These are phyloP conservation scores for Tetheella fluctuosa DNA, from an alignment of 2,888 invertebrate species.

Conservation along the genomic window DNA sequence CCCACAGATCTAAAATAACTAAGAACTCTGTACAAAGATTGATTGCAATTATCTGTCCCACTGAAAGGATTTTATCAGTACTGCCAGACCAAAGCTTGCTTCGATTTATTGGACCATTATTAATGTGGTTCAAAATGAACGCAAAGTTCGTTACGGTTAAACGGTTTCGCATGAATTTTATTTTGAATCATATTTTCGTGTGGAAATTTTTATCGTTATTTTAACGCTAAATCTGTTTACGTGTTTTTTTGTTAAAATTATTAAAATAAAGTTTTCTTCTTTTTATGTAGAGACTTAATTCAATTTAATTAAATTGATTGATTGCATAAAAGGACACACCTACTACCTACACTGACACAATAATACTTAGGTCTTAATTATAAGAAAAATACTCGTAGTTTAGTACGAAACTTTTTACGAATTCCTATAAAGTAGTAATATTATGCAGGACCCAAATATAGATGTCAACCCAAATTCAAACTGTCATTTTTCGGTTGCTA, in stretches of 20 bases:
- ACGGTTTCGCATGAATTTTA: background rate
- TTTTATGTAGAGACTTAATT: too few species aligned
- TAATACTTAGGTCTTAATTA: too few species aligned
- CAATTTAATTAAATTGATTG: too few species aligned
- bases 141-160: background rate
- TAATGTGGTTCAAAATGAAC: background rate
- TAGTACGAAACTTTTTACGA: too few species aligned
- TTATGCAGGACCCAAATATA: too few species aligned
- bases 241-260: too few species aligned
- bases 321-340: too few species aligned
- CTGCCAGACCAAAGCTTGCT: background rate
- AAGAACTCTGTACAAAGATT: background rate
- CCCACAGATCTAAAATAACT: background rate
- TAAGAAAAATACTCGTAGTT: too few species aligned
- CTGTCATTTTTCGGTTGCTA: too few species aligned
- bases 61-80: background rate
- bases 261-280: background rate
- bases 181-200: background rate
- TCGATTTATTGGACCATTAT: constrained; percentile 5
- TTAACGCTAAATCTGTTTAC: background rate
- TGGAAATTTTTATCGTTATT: background rate
- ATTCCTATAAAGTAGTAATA: too few species aligned
- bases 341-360: too few species aligned
- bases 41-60: constrained; percentile 7
- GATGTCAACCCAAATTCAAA: too few species aligned